Percentiles rank a stretch among this genome's conserved stretches.
phyloP scores from a whole-genome alignment of 2,113 vertebrate species.

The Seriola dumerili region DNA sequence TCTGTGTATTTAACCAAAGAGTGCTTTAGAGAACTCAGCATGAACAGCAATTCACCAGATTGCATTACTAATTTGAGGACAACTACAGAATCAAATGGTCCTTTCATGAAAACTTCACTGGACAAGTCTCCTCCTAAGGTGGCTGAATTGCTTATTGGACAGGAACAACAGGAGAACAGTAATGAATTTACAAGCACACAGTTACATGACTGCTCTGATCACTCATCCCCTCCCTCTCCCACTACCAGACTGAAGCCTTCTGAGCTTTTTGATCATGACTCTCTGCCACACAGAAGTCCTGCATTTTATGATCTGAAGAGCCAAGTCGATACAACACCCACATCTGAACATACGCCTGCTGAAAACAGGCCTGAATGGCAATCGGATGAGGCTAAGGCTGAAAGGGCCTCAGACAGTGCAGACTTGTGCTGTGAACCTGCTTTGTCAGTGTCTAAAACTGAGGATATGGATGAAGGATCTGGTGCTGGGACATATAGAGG shows the following conservation, averaged over 20 bases:
- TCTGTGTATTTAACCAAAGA: constrained; percentile 14
- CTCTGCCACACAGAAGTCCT: neutral
- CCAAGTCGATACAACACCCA: constrained; percentile 9
- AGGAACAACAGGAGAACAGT: constrained; percentile 3
- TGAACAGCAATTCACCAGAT: neutral
- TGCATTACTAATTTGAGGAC: constrained; percentile 3
- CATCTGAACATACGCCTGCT: constrained; percentile 36
- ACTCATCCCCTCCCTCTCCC: neutral
- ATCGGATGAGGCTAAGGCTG: constrained; percentile 3
- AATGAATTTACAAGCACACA: neutral
- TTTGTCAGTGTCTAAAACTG: neutral
- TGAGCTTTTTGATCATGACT: neutral
- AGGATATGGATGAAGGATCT: constrained; percentile 16
- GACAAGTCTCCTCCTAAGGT: constrained; percentile 4
- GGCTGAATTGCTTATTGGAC: neutral
- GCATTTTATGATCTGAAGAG: constrained; percentile 2
- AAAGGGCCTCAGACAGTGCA: constrained; percentile 29
- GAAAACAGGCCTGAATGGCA: constrained; percentile 42
- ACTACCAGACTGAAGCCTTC: neutral
- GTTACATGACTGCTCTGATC: neutral
- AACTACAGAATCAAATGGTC: neutral
- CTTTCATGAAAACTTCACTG: neutral
- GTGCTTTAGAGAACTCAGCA: neutral
- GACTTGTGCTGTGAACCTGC: constrained; percentile 7
- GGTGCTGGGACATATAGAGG: neutral